Base-by-base conservation (phyloP, 2,113 vertebrate genomes). In the Gobio gobio region DNA sequence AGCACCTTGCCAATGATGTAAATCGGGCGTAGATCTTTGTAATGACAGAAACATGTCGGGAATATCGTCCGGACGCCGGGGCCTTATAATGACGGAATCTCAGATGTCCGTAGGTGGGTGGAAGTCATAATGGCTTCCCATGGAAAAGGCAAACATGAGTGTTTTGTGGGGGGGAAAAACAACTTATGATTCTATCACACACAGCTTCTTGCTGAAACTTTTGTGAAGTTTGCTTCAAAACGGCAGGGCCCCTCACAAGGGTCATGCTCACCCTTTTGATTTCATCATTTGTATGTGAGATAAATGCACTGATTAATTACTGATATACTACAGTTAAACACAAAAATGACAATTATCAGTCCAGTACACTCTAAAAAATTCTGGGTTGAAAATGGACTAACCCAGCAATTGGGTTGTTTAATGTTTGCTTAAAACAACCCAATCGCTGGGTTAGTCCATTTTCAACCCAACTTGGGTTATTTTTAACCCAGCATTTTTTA, bases 1-100 rank as follows among this genome's bases (percentile, higher is more conserved):
- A 56, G 59, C 78, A 73, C 85, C 24, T 56, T 74, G 56, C 85
- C 78, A 64, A 51, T 82, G 85, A 83, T 83, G 64, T 72, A 72
- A 83, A 56, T 83, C 81, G 66, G 81, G 76, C 82, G 85, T 75
- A 86, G 80, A 76, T 82, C 85, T 86, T 75, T 49, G 78, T 86
- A 82, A 75, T 75, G 85, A 63, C 47, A 66, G 70, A 81, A 86
- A 76, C 73, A 43, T 66, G 72, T 61, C 56, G 10, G 43, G 61
- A 86, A 75, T 20, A 56, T 58, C 22, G 33, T 40, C 78, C 43
- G 29, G 70, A 75, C 66, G n/a, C 45, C 2, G 26, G 51, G 77
- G 78, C 66, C 66, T 72, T 70, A 24, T 58, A 72, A 72, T 83
- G 81, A 72, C 2, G 16, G 66, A 72, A 51, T 82, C 63, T 64